Evolutionary conservation across 2,888 invertebrate species (phyloP).

Genomic region (Eupithecia subumbrata): DNA sequence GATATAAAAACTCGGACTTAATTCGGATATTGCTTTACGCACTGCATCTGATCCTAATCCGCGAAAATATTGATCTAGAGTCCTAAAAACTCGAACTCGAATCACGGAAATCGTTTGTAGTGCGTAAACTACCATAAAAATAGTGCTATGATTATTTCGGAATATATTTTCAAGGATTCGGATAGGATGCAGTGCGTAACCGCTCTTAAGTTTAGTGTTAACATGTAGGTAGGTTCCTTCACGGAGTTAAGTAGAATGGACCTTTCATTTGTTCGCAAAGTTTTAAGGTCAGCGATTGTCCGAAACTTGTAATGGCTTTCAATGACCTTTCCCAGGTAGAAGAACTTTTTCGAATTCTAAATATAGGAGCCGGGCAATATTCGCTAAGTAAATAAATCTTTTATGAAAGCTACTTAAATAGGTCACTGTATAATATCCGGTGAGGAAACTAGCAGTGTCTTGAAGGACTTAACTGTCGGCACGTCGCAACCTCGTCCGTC

Average conservation of each 20-base stretch:
- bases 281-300: not conserved
- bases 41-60: no score
- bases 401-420: slow-evolving; percentile 20
- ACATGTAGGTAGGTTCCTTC: not conserved
- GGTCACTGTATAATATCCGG: slow-evolving; percentile 63
- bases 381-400: slow-evolving; percentile 21
- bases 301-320: slow-evolving; percentile 7
- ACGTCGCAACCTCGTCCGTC: slow-evolving; percentile 56
- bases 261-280: slow-evolving; percentile 2
- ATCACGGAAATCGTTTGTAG: no score
- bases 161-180: no score
- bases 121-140: no score
- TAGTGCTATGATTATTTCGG: no score
- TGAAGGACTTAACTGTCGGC: slow-evolving; percentile 52
- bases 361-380: not conserved
- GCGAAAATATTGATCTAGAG: no score
- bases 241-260: not conserved
- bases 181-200: no score
- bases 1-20: no score
- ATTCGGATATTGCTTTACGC: no score
- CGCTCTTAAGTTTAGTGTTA: no score
- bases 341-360: not conserved
- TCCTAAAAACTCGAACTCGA: no score
- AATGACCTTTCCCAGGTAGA: slow-evolving; percentile 2
- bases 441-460: slow-evolving; percentile 55